Evolutionary conservation across 2,888 invertebrate genomes (phyloP), one percentile per base, ranked within the genome.

Genomic region (Hedya salicella): DNA sequence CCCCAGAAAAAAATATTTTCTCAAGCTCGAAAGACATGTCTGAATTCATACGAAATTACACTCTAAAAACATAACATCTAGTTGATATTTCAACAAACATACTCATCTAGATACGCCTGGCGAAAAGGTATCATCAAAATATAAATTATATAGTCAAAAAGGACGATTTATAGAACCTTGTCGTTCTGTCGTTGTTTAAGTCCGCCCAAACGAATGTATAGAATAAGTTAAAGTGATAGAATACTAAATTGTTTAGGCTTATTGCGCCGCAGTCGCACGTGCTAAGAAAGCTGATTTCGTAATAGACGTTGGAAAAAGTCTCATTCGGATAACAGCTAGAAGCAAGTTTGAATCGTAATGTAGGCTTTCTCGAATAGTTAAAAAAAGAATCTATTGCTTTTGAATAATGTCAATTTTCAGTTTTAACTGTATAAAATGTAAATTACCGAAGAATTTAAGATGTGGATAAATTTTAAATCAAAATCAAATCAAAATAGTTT

Each of bases 121-220:
- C 3, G 25, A 21, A 44, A 32, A 44, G 4, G 30, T 17, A 11
- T 17, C 6, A 6, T 19, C 1, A 3, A 0, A 46, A 14, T 30
- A 16, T 17, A 30, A 61, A 42, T 9, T 52, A n/a, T 52, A 25
- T 25, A n/a, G 13, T 1, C 57, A 30, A 25, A 4, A 32, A 39
- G n/a, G 25, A 25, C 9, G 32, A 62, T 36, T 52, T 42, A 52
- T 62, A 62, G 52, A 6, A 32, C 19, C 32, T 11, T 32, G 42
- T 16, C 52, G 32, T 42, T 52, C 30, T 32, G 2, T 32, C 11
- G 0, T 40, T 13, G 30, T 19, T 40, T 19, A 62, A 19, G 14
- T 2, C 19, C 9, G 4, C 2, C 42, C 3, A 50, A 52, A 42
- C 50, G 30, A 19, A 32, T 52, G 30, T 11, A 4, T 52, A 39